Evolutionary conservation across 2,888 invertebrate genomes (phyloP).

Genomic region (Athrips mouffetella): DNA sequence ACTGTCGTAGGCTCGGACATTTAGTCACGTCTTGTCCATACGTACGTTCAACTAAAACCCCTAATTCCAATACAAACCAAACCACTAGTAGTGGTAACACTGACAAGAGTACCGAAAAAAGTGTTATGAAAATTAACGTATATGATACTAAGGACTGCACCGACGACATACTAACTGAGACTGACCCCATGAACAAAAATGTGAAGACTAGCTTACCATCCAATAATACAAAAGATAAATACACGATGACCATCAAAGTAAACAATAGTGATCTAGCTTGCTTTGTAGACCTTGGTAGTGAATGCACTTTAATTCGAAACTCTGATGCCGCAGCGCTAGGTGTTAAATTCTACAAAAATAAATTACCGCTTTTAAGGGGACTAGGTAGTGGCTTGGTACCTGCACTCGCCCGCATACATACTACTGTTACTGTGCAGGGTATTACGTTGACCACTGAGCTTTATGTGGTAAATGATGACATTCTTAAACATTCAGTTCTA

Average conservation of each 20-base stretch:
- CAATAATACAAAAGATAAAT: background rate
- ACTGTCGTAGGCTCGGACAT: constrained; percentile 1
- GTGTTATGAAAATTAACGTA: background rate
- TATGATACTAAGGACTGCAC: background rate
- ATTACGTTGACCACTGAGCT: constrained; percentile 9
- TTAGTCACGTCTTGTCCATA: background rate
- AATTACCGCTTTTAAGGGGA: background rate
- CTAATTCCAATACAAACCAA: background rate
- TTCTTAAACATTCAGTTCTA: background rate
- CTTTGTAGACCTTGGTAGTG: constrained; percentile 1
- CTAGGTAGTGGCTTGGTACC: background rate
- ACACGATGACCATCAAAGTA: background rate
- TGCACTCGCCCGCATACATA: background rate
- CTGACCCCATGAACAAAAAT: background rate
- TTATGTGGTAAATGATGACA: constrained; percentile 9
- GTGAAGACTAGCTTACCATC: background rate
- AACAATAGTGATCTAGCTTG: background rate
- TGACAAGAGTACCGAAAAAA: background rate
- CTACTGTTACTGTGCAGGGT: constrained; percentile 15
- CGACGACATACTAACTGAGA: too few relatives aligned
- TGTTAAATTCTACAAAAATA: background rate
- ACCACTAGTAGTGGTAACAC: background rate
- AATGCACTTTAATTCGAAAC: background rate
- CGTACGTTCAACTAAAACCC: background rate
- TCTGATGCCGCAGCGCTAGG: background rate